Conservation (phyloP, 2,113 vertebrate species). For the Cyrtonyx montezumae region DNA sequence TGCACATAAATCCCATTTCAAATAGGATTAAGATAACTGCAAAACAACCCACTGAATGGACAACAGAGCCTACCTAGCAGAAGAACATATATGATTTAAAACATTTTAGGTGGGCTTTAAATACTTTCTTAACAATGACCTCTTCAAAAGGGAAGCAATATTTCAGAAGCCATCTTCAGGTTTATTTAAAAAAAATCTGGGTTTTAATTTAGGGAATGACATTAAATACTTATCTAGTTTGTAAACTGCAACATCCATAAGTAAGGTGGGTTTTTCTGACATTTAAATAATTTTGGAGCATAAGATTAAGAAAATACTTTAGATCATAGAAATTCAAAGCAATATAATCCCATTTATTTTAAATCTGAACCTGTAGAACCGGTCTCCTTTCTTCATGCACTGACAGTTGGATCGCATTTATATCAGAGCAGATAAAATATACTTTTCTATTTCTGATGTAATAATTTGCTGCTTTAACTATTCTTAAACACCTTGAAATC, state of each 20-base stretch:
- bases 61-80: constrained; percentile 40
- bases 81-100: not conserved
- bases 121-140: not conserved
- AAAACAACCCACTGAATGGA: constrained; percentile 46
- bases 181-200: not conserved
- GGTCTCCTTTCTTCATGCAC: not conserved
- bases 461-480: not conserved
- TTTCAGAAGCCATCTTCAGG: not conserved
- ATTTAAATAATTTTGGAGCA: not conserved
- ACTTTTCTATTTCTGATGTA: not conserved
- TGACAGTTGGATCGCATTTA: not conserved
- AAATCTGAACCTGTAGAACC: not conserved
- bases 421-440: not conserved
- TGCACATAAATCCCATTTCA: constrained; percentile 73
- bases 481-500: not conserved
- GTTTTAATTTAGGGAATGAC: not conserved
- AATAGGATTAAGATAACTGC: constrained; percentile 69
- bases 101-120: constrained; percentile 18
- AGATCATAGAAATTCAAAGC: not conserved
- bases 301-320: not conserved
- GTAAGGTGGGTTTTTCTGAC: not conserved
- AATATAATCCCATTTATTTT: not conserved
- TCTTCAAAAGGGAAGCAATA: not conserved
- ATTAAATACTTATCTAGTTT: not conserved
- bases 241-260: not conserved